These are phyloP conservation scores for Nothoprocta perdicaria DNA, from an alignment of 2,113 vertebrate genomes.

Conservation along the genomic window DNA sequence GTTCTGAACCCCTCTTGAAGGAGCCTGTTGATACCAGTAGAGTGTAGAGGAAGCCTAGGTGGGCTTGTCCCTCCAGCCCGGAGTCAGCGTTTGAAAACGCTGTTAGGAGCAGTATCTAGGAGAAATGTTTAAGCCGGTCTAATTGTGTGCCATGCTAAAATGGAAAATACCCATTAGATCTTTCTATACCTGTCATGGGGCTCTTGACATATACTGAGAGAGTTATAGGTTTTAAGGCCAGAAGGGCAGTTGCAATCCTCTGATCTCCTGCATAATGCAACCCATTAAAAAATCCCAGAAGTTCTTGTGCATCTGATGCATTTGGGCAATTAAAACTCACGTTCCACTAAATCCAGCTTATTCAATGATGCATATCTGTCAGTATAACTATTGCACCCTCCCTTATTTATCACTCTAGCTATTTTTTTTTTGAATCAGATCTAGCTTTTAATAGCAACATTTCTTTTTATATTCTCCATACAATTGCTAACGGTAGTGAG, in stretches of 20 bases:
- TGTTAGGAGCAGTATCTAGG: not conserved
- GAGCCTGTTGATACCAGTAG: not conserved
- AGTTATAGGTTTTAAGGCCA: not conserved
- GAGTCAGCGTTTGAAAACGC: not conserved
- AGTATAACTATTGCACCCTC: not conserved
- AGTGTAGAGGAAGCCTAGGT: accelerated
- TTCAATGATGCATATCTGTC: not conserved
- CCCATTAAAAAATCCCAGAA: not conserved
- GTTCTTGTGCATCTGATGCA: not conserved
- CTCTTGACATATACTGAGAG: not conserved
- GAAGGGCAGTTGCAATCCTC: not conserved
- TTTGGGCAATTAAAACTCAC: not conserved
- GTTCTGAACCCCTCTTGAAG: not conserved
- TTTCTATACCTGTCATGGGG: not conserved
- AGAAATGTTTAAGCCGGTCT: not conserved
- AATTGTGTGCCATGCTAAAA: not conserved
- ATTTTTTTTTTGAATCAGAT: not conserved
- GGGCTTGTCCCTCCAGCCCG: not conserved
- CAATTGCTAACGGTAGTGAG: not conserved
- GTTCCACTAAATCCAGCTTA: not conserved
- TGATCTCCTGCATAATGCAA: not conserved
- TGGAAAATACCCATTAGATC: not conserved
- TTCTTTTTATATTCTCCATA: conserved; percentile 4
- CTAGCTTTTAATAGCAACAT: not conserved
- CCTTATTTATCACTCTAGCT: not conserved